A percentile compares a stretch with the other conserved stretches of the same genome.
phyloP scores from a whole-genome alignment of 2,113 vertebrate species.

The Pomatostomus ruficeps region DNA sequence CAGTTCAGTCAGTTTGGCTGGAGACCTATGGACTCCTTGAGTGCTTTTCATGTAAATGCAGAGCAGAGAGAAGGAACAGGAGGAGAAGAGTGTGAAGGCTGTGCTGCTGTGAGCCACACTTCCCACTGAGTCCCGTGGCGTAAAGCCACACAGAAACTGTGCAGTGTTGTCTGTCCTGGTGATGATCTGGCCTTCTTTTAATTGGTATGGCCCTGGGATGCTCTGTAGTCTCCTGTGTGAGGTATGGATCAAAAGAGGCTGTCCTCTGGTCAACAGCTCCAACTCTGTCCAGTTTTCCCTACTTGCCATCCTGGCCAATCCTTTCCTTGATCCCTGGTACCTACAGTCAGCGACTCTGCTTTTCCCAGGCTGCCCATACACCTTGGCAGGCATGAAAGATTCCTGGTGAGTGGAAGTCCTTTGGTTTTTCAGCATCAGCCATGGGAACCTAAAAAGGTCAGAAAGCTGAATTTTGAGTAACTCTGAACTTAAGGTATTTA shows the following conservation, averaged over 20 bases:
- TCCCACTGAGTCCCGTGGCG: fast-evolving
- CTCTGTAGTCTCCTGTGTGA: neutral
- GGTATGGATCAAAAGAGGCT: neutral
- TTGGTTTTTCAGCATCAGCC: neutral
- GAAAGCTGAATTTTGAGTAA: neutral
- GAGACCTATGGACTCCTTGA: neutral
- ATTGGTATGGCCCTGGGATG: neutral
- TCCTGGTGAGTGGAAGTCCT: neutral
- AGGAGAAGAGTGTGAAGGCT: neutral
- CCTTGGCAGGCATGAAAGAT: neutral
- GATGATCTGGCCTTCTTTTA: neutral
- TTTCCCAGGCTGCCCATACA: fast-evolving
- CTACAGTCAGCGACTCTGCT: neutral
- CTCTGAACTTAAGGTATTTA: neutral
- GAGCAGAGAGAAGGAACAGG: neutral
- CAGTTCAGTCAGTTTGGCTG: neutral
- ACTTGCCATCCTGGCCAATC: neutral
- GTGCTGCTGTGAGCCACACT: neutral
- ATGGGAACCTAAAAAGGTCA: neutral
- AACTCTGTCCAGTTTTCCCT: neutral
- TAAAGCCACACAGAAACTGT: neutral
- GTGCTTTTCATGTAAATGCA: neutral
- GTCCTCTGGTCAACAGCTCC: neutral
- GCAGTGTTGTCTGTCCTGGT: neutral
- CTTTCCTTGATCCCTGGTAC: neutral